Evolutionary conservation across 2,797 vertebrate genomes (phyloP), one percentile per base, ranked within the genome.

Genomic region (Picus viridis): DNA sequence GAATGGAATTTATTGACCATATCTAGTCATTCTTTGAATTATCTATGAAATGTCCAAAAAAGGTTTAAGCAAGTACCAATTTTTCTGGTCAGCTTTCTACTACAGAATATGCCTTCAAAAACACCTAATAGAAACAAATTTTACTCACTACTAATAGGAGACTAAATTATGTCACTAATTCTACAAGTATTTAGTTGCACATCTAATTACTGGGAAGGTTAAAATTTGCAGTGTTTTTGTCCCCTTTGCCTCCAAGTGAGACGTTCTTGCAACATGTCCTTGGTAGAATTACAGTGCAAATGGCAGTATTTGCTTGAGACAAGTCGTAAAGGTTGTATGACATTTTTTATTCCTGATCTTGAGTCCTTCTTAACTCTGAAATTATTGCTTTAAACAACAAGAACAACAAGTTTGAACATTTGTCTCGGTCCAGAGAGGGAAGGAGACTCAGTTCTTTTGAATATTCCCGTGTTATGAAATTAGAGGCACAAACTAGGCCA

Each of bases 221-320:
- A 69, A 68, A 73, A 73, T 6, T 23, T 49, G 22, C 22, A 12
- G 23, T 51, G 16, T 26, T 64, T 73, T 45, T 16, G 8, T 9
- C 26, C 2, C 3, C 3, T 6, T 26, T 12, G 12, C 1, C 12
- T 16, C 2, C 17, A 16, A 18, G 3, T 7, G 6, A 74, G 14
- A 84, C 56, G 67, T 83, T 56, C 23, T 78, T 76, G 20, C 23
- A 16, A 27, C 5, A 5, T 30, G n/a, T 76, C 6, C 22, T 24
- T 62, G 13, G 27, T 53, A 41, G 23, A 26, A 6, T 53, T 51
- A 73, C 7, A 70, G 30, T 20, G 22, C 14, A 76, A 92, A 70
- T 45, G 29, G 22, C 23, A 59, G 9, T 59, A 49, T 75, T 64
- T 70, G 8, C 64, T 59, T 74, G 23, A 59, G 26, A 43, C 51